These are phyloP conservation scores for Pherbina coryleti DNA, from an alignment of 2,888 invertebrate genomes.

Conservation along the genomic window DNA sequence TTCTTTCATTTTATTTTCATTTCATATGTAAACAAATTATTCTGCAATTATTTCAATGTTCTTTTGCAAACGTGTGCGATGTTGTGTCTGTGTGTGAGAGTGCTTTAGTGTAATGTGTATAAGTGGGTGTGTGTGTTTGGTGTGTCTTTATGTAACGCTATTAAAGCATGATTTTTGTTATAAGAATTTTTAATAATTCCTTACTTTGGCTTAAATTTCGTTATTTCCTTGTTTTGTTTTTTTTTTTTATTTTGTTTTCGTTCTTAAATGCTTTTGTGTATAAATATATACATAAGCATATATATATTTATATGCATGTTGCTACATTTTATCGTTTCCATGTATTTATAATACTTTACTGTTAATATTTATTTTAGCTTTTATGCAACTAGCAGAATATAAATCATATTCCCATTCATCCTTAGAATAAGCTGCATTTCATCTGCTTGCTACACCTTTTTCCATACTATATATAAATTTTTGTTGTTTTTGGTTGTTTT, in stretches of 20 bases:
- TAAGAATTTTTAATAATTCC: background rate
- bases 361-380: constrained; percentile 23
- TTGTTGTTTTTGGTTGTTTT: constrained; percentile 43
- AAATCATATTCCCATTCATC: too few species aligned
- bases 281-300: constrained; percentile 33
- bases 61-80: background rate
- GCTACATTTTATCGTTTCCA: constrained; percentile 39
- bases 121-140: too few species aligned
- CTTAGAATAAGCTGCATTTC: too few species aligned
- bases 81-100: background rate
- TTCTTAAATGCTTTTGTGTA: constrained; percentile 16
- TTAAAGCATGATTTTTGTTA: constrained; percentile 16
- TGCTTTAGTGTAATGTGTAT: constrained; percentile 10
- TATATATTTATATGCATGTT: constrained; percentile 35
- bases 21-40: constrained; percentile 28
- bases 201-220: background rate
- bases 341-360: constrained; percentile 37
- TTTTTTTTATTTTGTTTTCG: background rate
- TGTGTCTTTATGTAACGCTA: constrained; percentile 12
- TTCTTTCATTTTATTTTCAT: background rate
- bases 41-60: constrained; percentile 47
- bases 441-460: constrained; percentile 23
- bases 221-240: background rate
- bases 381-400: constrained; percentile 30
- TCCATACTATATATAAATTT: constrained; percentile 35